These are phyloP conservation scores for Drosophila erecta DNA, from an alignment of 1,140 invertebrate species.

Conservation along the genomic window DNA sequence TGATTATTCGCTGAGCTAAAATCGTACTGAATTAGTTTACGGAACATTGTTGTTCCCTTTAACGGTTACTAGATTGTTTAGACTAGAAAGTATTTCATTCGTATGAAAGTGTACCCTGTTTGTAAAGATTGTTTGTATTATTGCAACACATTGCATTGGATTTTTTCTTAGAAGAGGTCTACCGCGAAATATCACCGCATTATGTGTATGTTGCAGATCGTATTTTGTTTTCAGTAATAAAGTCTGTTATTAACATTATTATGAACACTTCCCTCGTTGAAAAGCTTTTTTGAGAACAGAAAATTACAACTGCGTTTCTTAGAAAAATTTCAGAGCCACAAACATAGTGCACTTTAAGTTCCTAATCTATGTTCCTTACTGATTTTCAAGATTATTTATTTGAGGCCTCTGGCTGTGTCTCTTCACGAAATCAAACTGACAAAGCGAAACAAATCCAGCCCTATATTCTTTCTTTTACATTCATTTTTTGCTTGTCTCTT, in stretches of 20 bases:
- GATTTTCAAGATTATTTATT: not conserved
- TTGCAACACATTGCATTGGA: too few species aligned
- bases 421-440: constrained; percentile 4
- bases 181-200: too few species aligned
- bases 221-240: too few species aligned
- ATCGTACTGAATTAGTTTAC: not conserved
- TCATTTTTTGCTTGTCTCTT: not conserved
- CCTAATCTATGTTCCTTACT: not conserved
- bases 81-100: too few species aligned
- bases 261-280: too few species aligned
- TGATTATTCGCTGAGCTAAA: constrained; percentile 10
- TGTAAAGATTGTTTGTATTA: too few species aligned
- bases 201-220: too few species aligned
- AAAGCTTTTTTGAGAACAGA: not conserved
- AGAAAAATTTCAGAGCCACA: not conserved
- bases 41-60: not conserved
- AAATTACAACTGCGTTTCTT: too few species aligned
- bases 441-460: not conserved
- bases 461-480: not conserved
- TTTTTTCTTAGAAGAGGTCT: too few species aligned
- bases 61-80: not conserved
- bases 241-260: too few species aligned
- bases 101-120: too few species aligned
- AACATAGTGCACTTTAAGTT: too few species aligned
- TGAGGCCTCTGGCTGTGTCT: constrained; percentile 11